phyloP scores from a whole-genome alignment of 2,797 vertebrate species.

The Somateria mollissima region DNA sequence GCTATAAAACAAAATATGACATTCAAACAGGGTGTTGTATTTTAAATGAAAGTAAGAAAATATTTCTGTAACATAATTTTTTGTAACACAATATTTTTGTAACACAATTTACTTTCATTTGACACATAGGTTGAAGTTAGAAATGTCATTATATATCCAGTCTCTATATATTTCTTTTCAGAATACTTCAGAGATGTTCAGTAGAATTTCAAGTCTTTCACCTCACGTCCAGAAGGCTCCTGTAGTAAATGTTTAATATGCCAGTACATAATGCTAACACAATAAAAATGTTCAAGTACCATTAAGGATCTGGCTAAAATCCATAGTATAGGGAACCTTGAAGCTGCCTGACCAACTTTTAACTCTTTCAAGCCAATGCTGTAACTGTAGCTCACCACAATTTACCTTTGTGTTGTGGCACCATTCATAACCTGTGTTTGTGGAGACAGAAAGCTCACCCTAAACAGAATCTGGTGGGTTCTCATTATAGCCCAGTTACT shows the following conservation, averaged over 20 bases:
- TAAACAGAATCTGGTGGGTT: neutral
- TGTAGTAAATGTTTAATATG: constrained; percentile 24
- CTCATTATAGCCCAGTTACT: neutral
- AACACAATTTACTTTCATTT: neutral
- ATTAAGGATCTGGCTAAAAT: constrained; percentile 12
- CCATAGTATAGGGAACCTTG: neutral
- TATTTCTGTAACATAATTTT: neutral
- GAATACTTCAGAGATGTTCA: neutral
- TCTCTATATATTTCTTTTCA: neutral
- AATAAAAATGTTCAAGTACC: neutral
- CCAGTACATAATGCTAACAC: neutral
- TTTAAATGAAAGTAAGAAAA: neutral
- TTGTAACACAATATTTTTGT: neutral
- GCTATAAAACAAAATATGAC: neutral
- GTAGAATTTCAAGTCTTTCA: neutral
- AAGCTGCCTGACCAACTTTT: neutral
- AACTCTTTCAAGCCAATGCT: neutral
- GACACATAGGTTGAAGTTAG: neutral
- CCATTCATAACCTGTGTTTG: neutral
- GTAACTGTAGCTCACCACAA: neutral
- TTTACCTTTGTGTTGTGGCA: neutral
- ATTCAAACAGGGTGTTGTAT: neutral
- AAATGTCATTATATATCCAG: neutral
- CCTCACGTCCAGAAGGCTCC: neutral
- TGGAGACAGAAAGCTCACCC: neutral